Base-by-base conservation (phyloP, 2,113 vertebrate genomes). In the Terrapene triunguis region DNA sequence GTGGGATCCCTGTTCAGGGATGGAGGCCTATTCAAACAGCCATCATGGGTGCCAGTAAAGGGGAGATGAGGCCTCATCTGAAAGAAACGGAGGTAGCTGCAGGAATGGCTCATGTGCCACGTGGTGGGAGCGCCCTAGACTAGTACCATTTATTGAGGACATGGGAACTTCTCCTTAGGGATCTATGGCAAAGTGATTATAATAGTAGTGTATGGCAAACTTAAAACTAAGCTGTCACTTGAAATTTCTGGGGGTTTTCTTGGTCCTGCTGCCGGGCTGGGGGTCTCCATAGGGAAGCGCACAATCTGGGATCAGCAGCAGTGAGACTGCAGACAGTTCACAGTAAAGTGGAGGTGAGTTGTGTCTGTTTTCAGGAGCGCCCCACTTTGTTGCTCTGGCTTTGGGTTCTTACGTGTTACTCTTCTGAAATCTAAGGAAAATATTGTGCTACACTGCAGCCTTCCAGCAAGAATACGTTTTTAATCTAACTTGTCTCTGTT, bases 91-190 rank as follows among this genome's bases (percentile, higher is more conserved):
- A 35, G 32, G 21, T 24, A 55, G 48, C 27, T 35, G 62, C 32
- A 65, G 62, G 32, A 65, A 65, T n/a, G 62, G 32, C 62, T 17
- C 62, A 35, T 11, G 62, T n/a, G 29, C 32, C 4, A 4, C 69
- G 6, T 24, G 8, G 27, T 22, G 29, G 29, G 27, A 14, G 16
- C 17, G 80, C 35, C 92, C 83, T 85, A 88, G 4, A 80, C 81
- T 32, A 42, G 25, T 6, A 79, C 48, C 25, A 5, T 9, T 82
- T 65, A 82, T 78, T 82, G 69, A 90, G 82, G 92, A 90, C 62
- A 69, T 80, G 93, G 78, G 95, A 97, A 84, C 27, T 6, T 3
- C 42, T 82, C 88, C 93, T 95, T 57, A 81, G 85, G 57, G 85
- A 89, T 27, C 83, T 38, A 78, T 32, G n/a, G 89, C 69, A 83